A percentile compares a stretch with the other conserved stretches of the same genome.
Evolutionary conservation across 2,888 invertebrate species (phyloP).

Genomic region (Troilus luridus): DNA sequence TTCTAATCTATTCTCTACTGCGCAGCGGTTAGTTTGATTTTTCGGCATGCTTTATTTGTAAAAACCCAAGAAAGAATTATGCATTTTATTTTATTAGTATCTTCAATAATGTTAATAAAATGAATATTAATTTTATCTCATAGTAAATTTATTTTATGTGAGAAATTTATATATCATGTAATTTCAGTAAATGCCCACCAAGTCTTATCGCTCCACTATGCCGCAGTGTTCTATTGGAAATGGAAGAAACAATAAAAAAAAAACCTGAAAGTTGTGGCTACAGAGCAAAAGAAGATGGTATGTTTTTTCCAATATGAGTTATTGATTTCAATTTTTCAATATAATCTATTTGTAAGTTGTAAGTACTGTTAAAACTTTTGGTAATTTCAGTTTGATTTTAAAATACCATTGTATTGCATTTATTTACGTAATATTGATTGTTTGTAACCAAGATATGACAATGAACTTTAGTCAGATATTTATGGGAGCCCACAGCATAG

Average conservation of each 20-base stretch:
- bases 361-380: no score
- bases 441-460: not conserved
- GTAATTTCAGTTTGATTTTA: no score
- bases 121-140: not conserved
- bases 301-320: conserved; percentile 63
- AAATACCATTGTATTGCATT: not conserved
- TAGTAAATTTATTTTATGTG: not conserved
- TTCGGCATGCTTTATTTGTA: not conserved
- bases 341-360: not conserved
- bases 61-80: not conserved
- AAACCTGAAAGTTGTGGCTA: conserved; percentile 78
- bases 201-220: conserved; percentile 78
- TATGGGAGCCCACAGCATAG: not conserved
- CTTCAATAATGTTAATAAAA: not conserved
- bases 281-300: conserved; percentile 76
- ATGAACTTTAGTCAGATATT: not conserved
- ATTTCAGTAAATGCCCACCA: conserved; percentile 74
- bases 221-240: conserved; percentile 79
- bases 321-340: not conserved
- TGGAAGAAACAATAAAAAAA: conserved; percentile 76
- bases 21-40: no score
- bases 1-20: not conserved
- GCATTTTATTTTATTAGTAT: not conserved
- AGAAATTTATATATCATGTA: not conserved
- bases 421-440: not conserved